Percentiles rank a stretch among this genome's conserved stretches.
Evolutionary conservation across 2,113 vertebrate genomes (phyloP).

Genomic region (Anas platyrhynchos): DNA sequence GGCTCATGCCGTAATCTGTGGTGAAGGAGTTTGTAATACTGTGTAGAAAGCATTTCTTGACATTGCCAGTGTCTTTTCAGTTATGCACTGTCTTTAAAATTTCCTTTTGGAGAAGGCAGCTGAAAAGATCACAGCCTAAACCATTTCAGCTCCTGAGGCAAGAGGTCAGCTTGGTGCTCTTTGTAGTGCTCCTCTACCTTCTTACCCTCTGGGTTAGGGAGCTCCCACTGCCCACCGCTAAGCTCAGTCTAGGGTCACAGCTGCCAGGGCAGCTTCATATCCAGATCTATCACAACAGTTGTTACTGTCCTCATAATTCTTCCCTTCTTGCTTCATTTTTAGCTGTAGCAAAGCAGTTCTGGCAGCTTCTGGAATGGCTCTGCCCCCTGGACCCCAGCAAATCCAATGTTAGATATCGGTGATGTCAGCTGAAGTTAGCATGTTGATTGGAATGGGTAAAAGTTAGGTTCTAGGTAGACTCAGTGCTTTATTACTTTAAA

Average conservation of each 20-base stretch:
- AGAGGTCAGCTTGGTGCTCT: slow-evolving; percentile 35
- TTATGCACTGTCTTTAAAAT: slow-evolving; percentile 33
- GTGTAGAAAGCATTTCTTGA: background rate
- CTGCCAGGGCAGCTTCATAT: slow-evolving; percentile 43
- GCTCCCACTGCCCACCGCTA: background rate
- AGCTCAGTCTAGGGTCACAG: slow-evolving; percentile 39
- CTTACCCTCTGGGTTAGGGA: slow-evolving; percentile 26
- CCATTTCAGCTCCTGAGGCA: slow-evolving; percentile 29
- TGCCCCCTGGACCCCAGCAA: background rate
- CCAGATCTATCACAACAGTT: slow-evolving; percentile 22
- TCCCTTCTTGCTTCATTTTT: slow-evolving; percentile 23
- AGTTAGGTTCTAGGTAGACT: background rate
- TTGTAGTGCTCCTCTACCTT: slow-evolving; percentile 14
- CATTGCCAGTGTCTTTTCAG: slow-evolving; percentile 23
- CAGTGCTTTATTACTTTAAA: background rate
- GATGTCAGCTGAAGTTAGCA: background rate
- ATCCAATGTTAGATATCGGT: background rate
- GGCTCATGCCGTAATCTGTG: background rate
- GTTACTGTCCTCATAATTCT: slow-evolving; percentile 1
- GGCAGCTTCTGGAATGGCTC: slow-evolving; percentile 15
- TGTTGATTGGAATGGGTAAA: background rate
- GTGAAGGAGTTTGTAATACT: slow-evolving; percentile 19
- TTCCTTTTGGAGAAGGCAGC: slow-evolving; percentile 13
- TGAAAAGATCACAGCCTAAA: slow-evolving; percentile 53
- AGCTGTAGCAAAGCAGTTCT: background rate